Conservation (phyloP, 2,888 invertebrate species). For the Phengaris arion region DNA sequence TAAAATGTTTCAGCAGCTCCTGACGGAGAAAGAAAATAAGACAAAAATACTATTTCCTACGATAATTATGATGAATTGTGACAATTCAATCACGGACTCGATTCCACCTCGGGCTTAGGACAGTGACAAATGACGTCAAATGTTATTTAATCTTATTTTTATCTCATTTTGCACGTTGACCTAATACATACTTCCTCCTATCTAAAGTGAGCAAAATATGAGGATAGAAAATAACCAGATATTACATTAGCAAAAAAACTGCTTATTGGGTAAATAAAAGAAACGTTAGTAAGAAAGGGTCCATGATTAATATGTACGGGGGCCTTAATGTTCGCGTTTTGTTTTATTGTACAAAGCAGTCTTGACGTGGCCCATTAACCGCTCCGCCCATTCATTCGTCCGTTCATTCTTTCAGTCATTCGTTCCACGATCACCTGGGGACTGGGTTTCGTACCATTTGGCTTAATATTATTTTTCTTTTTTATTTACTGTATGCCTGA, state of each 20-base stretch:
- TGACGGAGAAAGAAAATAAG: not conserved
- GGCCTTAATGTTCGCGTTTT: constrained; percentile 61
- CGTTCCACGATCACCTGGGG: constrained; percentile 67
- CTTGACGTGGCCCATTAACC: constrained; percentile 67
- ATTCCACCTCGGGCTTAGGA: constrained; percentile 14
- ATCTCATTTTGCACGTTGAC: not conserved
- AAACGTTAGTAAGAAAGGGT: constrained; percentile 44
- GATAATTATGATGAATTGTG: constrained; percentile 23
- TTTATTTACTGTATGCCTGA: constrained; percentile 39
- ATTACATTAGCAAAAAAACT: constrained; percentile 31
- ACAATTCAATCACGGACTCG: constrained; percentile 24
- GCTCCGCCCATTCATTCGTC: constrained; percentile 57
- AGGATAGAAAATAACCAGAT: constrained; percentile 5
- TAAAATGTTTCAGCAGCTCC: not conserved
- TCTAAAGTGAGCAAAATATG: not conserved
- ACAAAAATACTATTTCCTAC: constrained; percentile 7
- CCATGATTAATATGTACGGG: constrained; percentile 53
- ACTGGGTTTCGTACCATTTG: constrained; percentile 59
- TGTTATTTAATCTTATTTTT: constrained; percentile 20
- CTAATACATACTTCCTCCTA: not conserved
- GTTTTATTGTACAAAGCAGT: constrained; percentile 64
- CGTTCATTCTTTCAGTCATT: constrained; percentile 55
- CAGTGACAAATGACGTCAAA: constrained; percentile 27
- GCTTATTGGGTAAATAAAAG: constrained; percentile 36
- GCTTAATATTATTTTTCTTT: constrained; percentile 51